Base-by-base conservation (phyloP, 2,113 vertebrate species). In the Rhineura floridana region DNA sequence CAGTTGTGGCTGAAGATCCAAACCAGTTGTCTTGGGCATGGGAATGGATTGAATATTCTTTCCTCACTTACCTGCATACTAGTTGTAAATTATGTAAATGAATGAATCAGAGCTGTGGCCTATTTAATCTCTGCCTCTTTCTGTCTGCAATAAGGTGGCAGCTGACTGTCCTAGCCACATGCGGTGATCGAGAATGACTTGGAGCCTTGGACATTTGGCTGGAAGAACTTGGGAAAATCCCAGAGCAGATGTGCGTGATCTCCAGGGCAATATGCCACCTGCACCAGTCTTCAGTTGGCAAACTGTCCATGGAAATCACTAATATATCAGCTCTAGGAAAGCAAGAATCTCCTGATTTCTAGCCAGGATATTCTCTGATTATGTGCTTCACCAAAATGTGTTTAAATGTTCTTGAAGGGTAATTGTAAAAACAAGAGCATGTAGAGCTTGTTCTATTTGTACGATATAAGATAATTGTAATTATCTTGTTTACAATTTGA, bases 401-500 rank as follows among this genome's bases (percentile, higher is more conserved):
- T 42, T 87, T 87, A 65, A 77, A 44, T 67, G 48, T 69, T 42
- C 46, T 81, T 42, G 46, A 87, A 80, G 15, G 30, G 10, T 70
- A 81, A 81, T 87, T 72, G 67, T 81, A 59, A 69, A 80, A 80
- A 87, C 36, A 23, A 36, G n/a, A 30, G 52, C 80, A 80, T 80
- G 30, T 42, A 21, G n/a, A 39, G 33, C 65, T 69, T 80, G n/a
- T n/a, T n/a, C n/a, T n/a, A 33, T 50, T 86, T 59, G 39, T 44
- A 85, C n/a, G n/a, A n/a, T n/a, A n/a, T n/a, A n/a, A n/a, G n/a
- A n/a, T n/a, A 85, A 17, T 50, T 62, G 17, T 28, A 13, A 36
- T 30, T 85, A 10, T 44, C 12, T 82, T 44, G 11, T 42, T 65
- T 39, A 63, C 15, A 10, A 15, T 73, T 75, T 44, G 55, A 9